These are phyloP conservation scores for Leguminivora glycinivorella DNA, from an alignment of 1,140 invertebrate genomes.

Conservation along the genomic window DNA sequence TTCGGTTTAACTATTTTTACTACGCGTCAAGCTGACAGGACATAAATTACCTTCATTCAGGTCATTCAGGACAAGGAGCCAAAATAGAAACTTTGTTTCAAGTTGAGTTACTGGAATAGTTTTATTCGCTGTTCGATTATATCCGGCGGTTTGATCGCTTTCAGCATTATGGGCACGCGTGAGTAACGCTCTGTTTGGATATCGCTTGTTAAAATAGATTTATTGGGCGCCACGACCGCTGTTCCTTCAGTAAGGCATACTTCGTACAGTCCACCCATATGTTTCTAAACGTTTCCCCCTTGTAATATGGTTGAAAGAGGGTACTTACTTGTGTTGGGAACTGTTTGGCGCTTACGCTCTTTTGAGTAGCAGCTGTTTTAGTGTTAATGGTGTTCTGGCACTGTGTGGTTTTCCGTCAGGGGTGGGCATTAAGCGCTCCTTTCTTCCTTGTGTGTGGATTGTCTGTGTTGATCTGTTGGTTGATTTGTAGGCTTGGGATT, in stretches of 20 bases:
- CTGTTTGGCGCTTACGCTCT: not conserved
- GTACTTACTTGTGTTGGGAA: not conserved
- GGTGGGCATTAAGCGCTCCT: not conserved
- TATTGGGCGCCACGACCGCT: constrained; percentile 1
- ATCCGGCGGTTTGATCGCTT: constrained; percentile 4
- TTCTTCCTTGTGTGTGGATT: not conserved
- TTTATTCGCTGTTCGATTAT: not conserved
- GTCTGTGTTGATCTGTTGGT: not conserved
- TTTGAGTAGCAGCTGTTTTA: not conserved
- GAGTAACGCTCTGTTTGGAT: constrained; percentile 25
- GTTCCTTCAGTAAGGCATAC: not conserved
- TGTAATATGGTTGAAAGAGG: not conserved
- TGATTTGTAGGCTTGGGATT: not conserved
- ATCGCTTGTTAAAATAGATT: constrained; percentile 23
- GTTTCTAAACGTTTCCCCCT: not conserved
- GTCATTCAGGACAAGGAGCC: not conserved
- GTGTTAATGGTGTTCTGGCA: constrained; percentile 3
- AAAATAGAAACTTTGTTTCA: not conserved
- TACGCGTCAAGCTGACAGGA: not conserved
- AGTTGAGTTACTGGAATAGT: not conserved
- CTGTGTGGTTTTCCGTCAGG: constrained; percentile 2
- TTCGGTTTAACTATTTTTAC: too few relatives aligned
- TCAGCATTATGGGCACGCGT: constrained; percentile 16
- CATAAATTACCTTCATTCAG: too few relatives aligned
- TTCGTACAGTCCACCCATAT: not conserved